A percentile compares a stretch with the other conserved stretches of the same genome.
Conservation (phyloP, 2,113 vertebrate genomes). For the Etheostoma cragini region DNA sequence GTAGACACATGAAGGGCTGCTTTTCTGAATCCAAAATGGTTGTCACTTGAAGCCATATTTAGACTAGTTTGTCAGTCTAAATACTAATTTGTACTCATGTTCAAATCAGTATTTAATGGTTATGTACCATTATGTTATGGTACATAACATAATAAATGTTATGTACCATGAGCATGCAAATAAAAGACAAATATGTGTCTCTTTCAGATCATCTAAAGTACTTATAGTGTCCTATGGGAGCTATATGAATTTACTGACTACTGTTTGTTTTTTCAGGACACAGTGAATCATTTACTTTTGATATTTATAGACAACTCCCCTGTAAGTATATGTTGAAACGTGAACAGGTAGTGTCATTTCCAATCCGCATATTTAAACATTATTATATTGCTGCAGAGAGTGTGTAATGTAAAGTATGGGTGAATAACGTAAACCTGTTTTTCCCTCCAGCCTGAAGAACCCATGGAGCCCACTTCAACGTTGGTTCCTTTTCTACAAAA, state of each 20-base stretch:
- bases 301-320: slow-evolving; percentile 95
- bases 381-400: not conserved
- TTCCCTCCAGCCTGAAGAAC: slow-evolving; percentile 89
- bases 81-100: not conserved
- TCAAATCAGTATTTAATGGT: no score
- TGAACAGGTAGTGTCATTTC: not conserved
- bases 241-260: slow-evolving; percentile 20
- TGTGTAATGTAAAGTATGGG: not conserved
- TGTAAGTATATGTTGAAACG: slow-evolving; percentile 84
- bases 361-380: slow-evolving; percentile 8
- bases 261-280: slow-evolving; percentile 86
- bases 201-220: not conserved
- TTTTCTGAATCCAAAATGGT: slow-evolving; percentile 1
- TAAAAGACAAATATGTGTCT: not conserved
- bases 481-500: slow-evolving; percentile 95
- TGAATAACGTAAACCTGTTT: not conserved
- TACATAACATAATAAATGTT: not conserved
- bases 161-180: not conserved
- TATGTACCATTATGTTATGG: no score
- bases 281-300: slow-evolving; percentile 94
- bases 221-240: not conserved
- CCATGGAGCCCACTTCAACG: slow-evolving; percentile 89
- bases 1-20: slow-evolving; percentile 40
- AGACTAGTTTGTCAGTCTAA: slow-evolving; percentile 6
- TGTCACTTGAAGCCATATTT: not conserved